These are phyloP conservation scores for Hanleya hanleyi DNA, from an alignment of 2,888 invertebrate genomes.

Conservation along the genomic window DNA sequence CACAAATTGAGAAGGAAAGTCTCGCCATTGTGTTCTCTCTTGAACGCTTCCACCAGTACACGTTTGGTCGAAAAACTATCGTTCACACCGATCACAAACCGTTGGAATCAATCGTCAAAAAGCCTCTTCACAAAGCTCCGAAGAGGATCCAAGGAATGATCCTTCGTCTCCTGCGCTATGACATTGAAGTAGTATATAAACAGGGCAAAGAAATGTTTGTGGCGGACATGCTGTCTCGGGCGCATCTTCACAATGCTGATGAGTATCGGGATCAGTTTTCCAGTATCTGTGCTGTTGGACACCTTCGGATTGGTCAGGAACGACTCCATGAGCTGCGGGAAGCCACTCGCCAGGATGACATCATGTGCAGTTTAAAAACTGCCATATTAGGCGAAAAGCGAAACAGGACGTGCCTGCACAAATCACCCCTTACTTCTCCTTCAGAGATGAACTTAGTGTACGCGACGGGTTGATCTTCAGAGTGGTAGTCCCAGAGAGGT, in stretches of 20 bases:
- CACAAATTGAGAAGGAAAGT: constrained; percentile 28
- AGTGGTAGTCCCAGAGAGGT: constrained; percentile 9
- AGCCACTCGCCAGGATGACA: constrained; percentile 14
- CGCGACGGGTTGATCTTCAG: constrained; percentile 21
- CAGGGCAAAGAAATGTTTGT: constrained; percentile 28
- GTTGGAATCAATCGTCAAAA: constrained; percentile 13
- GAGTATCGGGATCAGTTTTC: too few relatives aligned
- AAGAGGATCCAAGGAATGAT: constrained; percentile 17
- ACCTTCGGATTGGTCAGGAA: neutral
- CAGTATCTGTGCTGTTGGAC: too few relatives aligned
- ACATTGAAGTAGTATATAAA: constrained; percentile 4
- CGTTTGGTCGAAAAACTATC: constrained; percentile 10
- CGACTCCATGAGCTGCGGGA: neutral
- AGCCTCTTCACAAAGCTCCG: neutral
- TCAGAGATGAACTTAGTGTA: constrained; percentile 28
- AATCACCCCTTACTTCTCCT: constrained; percentile 6
- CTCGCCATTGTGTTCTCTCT: too few relatives aligned
- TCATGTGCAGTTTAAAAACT: constrained; percentile 5
- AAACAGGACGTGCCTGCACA: neutral
- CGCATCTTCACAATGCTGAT: constrained; percentile 22
- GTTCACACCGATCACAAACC: constrained; percentile 20
- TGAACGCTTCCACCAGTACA: constrained; percentile 18
- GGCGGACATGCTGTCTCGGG: constrained; percentile 41
- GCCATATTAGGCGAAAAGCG: constrained; percentile 19
- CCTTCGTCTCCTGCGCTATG: constrained; percentile 4